These are phyloP conservation scores for Nesoenas mayeri DNA, from an alignment of 2,113 vertebrate genomes.

Conservation along the genomic window DNA sequence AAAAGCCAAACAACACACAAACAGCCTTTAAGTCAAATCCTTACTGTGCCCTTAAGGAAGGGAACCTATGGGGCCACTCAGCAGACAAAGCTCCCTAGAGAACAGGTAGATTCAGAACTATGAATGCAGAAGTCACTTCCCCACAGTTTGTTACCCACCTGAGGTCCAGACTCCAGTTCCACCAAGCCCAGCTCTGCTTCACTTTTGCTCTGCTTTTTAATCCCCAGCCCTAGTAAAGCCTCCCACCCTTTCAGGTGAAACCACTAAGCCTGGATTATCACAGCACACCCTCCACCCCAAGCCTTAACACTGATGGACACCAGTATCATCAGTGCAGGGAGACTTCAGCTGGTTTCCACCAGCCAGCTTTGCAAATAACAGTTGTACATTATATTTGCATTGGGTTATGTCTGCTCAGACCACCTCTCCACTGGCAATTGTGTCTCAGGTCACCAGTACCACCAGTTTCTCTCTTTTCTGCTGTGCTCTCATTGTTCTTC, in stretches of 20 bases:
- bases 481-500: neutral
- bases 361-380: neutral
- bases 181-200: neutral
- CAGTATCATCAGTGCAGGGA: neutral
- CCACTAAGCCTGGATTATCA: neutral
- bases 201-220: neutral
- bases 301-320: neutral
- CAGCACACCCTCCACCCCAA: neutral
- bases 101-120: neutral
- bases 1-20: neutral
- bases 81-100: neutral
- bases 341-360: neutral
- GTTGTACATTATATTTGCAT: fast-evolving
- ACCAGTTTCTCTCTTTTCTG: neutral
- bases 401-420: neutral
- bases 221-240: neutral
- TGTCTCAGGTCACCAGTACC: neutral
- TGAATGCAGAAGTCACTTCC: neutral
- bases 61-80: fast-evolving
- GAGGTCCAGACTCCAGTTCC: neutral
- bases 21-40: neutral
- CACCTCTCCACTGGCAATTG: neutral
- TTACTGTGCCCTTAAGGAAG: neutral
- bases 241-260: neutral
- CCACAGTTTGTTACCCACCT: neutral